Evolutionary conservation across 2,888 invertebrate genomes (phyloP), one percentile per base, ranked within the genome.

Genomic region (Cancer borealis): DNA sequence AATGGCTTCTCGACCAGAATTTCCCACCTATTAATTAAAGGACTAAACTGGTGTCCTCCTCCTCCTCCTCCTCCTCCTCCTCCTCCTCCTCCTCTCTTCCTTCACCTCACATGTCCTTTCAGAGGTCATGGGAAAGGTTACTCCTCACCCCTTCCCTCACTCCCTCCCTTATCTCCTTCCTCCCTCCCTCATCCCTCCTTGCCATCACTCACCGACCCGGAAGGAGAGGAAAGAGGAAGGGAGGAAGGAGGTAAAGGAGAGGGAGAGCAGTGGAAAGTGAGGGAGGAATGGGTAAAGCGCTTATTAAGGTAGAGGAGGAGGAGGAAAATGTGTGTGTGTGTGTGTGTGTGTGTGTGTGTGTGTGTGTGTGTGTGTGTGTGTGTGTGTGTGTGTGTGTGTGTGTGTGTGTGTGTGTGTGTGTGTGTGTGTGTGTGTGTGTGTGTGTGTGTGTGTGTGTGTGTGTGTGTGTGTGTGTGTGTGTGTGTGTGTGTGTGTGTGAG

Each of bases 41-140:
- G 8, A 6, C 79, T 30, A 6, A 30, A 79, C 1, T 39, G 39
- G 39, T 39, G 39, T 26, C 26, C 26, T 79, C 79, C 79, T 26
- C 79, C 79, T 26, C 26, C 79, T 26, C 79, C 26, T 79, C 79
- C 79, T 79, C n/a, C n/a, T 79, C 79, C 26, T 79, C 30, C 66
- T n/a, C 12, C 26, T 30, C 79, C 79, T 79, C 30, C 26, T 79
- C 79, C 79, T 79, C 79, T 30, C n/a, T n/a, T 66, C n/a, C 79
- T 30, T 26, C 79, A 79, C 79, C 79, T 79, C 79, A 79, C 79
- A 79, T 79, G 79, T 79, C 79, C 79, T 79, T 79, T 79, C 30
- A 12, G 39, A n/a, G 91, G 91, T 21, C 91, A 66, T 91, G 91
- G 91, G 91, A 91, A 66, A 91, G 91, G 91, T 91, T 30, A 26